phyloP scores from a whole-genome alignment of 2,888 invertebrate species.

The Acleris cristana region DNA sequence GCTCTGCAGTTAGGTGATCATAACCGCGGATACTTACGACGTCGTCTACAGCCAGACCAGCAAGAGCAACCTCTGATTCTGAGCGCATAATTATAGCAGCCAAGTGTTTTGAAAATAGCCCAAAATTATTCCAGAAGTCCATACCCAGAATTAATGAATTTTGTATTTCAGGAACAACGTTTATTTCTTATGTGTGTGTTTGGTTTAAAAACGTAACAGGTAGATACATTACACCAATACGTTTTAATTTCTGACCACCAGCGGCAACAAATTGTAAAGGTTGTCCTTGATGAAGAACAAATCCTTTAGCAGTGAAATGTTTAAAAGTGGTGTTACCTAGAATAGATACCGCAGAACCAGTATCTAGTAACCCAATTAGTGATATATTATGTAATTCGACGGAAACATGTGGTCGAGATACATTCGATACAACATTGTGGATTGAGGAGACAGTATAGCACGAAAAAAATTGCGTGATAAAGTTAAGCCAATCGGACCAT shows the following conservation, averaged over 20 bases:
- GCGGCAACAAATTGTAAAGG: slow-evolving; percentile 1
- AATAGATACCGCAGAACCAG: neutral
- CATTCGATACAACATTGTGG: too few relatives aligned
- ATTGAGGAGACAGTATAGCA: too few relatives aligned
- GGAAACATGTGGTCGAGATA: too few relatives aligned
- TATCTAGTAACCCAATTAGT: neutral
- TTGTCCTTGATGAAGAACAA: neutral
- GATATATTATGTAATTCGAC: too few relatives aligned
- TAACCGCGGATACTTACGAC: neutral
- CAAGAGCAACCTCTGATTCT: too few relatives aligned
- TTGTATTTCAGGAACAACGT: neutral
- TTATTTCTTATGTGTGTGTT: neutral
- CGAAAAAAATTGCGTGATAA: too few relatives aligned
- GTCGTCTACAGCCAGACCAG: neutral
- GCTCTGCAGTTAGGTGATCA: neutral
- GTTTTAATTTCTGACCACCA: neutral
- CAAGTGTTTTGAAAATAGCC: too few relatives aligned
- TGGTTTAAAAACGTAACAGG: too few relatives aligned
- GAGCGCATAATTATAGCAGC: too few relatives aligned
- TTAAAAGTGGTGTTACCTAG: neutral
- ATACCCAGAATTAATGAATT: neutral
- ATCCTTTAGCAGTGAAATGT: neutral
- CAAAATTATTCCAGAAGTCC: slow-evolving; percentile 1
- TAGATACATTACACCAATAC: neutral
- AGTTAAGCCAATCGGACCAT: too few relatives aligned